A percentile compares a stretch with the other conserved stretches of the same genome.
phyloP scores from a whole-genome alignment of 2,113 vertebrate genomes.

The Drymodes brunneopygia region DNA sequence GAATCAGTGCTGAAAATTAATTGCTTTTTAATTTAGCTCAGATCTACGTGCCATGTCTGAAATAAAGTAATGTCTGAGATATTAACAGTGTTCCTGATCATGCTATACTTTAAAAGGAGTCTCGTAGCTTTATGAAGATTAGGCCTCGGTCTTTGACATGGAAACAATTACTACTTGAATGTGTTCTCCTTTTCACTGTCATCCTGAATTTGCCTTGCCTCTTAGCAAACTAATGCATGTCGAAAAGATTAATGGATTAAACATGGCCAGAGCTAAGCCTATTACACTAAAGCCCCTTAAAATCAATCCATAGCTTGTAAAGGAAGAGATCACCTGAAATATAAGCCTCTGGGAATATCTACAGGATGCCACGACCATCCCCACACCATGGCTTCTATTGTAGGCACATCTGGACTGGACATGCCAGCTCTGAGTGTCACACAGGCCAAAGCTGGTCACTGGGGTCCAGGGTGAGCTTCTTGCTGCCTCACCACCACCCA shows the following conservation, averaged over 20 bases:
- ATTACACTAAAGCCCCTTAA: slow-evolving; percentile 45
- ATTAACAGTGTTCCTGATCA: neutral
- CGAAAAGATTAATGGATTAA: slow-evolving; percentile 62
- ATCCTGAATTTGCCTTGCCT: slow-evolving; percentile 22
- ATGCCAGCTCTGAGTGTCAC: neutral
- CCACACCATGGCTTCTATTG: neutral
- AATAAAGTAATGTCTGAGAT: neutral
- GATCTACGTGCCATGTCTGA: neutral
- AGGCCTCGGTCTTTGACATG: neutral
- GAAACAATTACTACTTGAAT: slow-evolving; percentile 21
- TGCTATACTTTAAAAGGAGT: neutral
- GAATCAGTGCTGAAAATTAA: neutral
- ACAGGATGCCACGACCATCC: neutral
- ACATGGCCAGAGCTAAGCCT: slow-evolving; percentile 33
- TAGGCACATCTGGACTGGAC: neutral
- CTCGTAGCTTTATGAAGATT: neutral
- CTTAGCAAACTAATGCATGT: slow-evolving; percentile 37
- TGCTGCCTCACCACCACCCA: neutral
- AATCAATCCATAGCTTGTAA: slow-evolving; percentile 51
- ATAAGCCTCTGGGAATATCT: neutral
- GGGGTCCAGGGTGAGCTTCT: neutral
- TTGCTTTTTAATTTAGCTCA: slow-evolving; percentile 3
- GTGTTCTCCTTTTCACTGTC: slow-evolving; percentile 50
- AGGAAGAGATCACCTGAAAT: slow-evolving; percentile 40
- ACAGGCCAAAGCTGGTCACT: neutral